These are phyloP conservation scores for Psilopsiagon aymara DNA, from an alignment of 2,113 vertebrate genomes.

Conservation along the genomic window DNA sequence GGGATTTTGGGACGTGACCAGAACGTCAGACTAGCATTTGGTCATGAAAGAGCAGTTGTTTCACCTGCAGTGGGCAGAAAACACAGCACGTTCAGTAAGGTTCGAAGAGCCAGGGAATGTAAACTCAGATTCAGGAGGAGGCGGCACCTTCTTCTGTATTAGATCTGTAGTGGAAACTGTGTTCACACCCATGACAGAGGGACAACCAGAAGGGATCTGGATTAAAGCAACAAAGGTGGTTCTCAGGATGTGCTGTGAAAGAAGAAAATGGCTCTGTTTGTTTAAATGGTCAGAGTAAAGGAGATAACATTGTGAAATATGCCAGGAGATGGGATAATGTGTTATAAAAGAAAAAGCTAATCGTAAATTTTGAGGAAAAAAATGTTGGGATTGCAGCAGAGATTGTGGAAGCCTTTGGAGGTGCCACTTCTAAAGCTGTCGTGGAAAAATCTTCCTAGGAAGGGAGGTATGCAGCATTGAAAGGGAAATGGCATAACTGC, in stretches of 20 bases:
- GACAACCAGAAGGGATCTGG: not conserved
- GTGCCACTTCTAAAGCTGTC: not conserved
- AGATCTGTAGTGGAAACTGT: not conserved
- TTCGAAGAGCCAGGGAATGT: not conserved
- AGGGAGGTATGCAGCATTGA: not conserved
- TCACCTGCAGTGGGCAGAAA: not conserved
- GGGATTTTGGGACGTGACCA: not conserved
- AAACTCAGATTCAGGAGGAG: not conserved
- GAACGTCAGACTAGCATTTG: not conserved
- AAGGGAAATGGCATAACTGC: not conserved
- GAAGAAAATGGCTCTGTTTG: not conserved
- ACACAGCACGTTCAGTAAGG: not conserved
- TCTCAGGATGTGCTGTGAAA: not conserved
- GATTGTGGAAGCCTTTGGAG: not conserved
- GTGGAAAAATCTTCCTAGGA: not conserved
- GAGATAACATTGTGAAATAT: not conserved
- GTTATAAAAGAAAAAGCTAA: not conserved
- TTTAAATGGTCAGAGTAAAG: not conserved
- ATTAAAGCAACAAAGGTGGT: not conserved
- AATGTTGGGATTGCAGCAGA: not conserved
- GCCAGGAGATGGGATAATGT: not conserved
- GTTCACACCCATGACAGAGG: not conserved
- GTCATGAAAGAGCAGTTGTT: constrained; percentile 9
- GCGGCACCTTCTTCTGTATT: not conserved
- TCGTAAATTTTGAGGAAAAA: not conserved